Percentiles rank a stretch among this genome's conserved stretches.
Evolutionary conservation across 2,113 vertebrate genomes (phyloP).

Genomic region (Apteryx owenii): DNA sequence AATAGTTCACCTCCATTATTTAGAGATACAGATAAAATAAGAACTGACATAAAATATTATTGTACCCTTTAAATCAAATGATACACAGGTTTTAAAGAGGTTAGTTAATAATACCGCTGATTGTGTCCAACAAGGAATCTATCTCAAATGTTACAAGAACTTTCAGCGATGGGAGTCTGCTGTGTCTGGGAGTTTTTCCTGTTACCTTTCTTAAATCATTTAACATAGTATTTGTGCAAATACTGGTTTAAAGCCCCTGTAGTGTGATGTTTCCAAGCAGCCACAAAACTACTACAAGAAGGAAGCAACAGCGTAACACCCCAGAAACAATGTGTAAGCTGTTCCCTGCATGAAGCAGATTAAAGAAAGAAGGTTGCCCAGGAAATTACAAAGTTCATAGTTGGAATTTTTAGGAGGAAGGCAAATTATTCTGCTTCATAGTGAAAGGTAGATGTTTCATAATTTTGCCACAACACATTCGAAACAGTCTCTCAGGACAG

Average conservation of each 20-base stretch:
- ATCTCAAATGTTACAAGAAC: background rate
- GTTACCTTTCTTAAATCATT: background rate
- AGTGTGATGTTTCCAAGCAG: background rate
- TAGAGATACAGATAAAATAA: background rate
- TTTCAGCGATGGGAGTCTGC: fast-evolving
- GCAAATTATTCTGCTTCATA: background rate
- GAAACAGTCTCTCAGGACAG: background rate
- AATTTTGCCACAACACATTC: background rate
- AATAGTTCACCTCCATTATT: background rate
- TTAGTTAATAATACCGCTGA: background rate
- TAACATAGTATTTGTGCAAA: background rate
- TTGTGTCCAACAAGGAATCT: background rate
- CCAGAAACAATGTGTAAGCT: background rate
- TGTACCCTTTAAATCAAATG: background rate
- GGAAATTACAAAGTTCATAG: background rate
- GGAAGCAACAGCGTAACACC: background rate
- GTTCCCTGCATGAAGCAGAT: background rate
- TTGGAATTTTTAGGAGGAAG: background rate
- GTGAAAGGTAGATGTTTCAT: background rate
- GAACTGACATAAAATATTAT: background rate
- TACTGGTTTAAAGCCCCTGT: background rate
- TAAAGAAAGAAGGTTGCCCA: background rate
- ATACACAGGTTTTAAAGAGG: background rate
- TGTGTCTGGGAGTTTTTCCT: background rate
- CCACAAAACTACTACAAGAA: background rate